Evolutionary conservation across 2,113 vertebrate genomes (phyloP).

Genomic region (Mesitornis unicolor): DNA sequence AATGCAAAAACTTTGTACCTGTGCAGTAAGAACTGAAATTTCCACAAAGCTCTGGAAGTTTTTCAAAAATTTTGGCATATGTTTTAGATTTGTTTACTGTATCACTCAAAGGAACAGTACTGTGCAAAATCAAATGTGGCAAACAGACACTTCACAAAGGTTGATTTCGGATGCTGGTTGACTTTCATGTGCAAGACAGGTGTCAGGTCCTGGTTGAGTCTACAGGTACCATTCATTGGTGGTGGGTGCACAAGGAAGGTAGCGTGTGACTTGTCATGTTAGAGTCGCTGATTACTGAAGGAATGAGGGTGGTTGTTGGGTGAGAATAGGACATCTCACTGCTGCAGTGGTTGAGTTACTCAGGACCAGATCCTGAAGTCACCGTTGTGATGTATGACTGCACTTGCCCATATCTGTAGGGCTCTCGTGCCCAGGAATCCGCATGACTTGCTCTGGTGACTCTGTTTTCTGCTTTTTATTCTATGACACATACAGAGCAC

Average conservation of each 20-base stretch:
- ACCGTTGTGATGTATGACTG: background rate
- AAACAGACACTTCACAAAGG: background rate
- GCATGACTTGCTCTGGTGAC: rapidly evolving
- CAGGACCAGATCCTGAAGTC: background rate
- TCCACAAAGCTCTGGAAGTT: background rate
- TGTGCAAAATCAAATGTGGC: background rate
- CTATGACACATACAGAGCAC: background rate
- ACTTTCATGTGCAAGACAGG: background rate
- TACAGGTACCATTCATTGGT: rapidly evolving
- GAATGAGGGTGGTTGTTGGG: background rate
- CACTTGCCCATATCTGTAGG: background rate
- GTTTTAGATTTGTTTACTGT: background rate
- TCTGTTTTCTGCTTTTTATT: background rate
- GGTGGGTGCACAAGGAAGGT: background rate
- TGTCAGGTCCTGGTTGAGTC: background rate
- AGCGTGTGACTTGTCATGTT: rapidly evolving
- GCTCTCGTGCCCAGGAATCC: background rate
- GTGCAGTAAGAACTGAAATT: background rate
- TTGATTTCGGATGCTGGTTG: background rate
- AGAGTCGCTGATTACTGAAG: background rate
- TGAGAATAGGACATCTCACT: background rate
- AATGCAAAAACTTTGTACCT: background rate
- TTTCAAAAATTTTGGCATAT: background rate
- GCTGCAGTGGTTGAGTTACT: background rate
- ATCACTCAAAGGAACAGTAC: background rate